Base-by-base conservation (phyloP, 2,113 vertebrate species). In the Pleuronectes platessa region DNA sequence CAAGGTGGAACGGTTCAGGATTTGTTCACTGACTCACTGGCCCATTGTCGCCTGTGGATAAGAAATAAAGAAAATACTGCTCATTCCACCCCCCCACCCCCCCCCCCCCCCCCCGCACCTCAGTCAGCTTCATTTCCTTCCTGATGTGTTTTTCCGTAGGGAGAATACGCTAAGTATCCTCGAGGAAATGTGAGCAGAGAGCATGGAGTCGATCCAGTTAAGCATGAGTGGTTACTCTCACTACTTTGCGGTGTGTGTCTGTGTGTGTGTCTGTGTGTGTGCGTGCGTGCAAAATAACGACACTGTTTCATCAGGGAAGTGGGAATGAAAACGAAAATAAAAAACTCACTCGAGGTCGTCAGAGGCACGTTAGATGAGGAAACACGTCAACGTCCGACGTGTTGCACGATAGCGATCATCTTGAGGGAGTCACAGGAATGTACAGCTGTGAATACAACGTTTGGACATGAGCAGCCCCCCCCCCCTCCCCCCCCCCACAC, bases 131-230 rank as follows among this genome's bases (percentile, higher is more conserved):
- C 71, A 85, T 88, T 92, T 90, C 66, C 73, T 62, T 73, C 72
- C 71, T 80, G 79, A 86, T 86, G 84, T 78, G 80, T 79, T 82
- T 89, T 68, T 77, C 75, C 3, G 37, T 68, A 63, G 37, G 61
- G 76, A 91, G 73, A 85, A 89, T 81, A 84, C 60, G 12, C 21
- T 76, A 74, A 84, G 75, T 71, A 82, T 83, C 70, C 73, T 82
- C 31, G 65, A 89, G 65, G 84, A 89, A 88, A 85, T 87, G 84
- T 65, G 77, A 81, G 79, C 84, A 79, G 76, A 76, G 79, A 83
- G 79, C 88, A 75, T 82, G 64, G 54, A 80, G 67, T 56, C 68
- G 20, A 83, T 86, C 76, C 70, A 61, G 83, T 89, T 75, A 74
- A 82, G 73, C 83, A 71, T 65, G 87, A 87, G 77, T 18, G 71